Conservation (phyloP, 2,797 vertebrate species). For the Sus cebifrons region DNA sequence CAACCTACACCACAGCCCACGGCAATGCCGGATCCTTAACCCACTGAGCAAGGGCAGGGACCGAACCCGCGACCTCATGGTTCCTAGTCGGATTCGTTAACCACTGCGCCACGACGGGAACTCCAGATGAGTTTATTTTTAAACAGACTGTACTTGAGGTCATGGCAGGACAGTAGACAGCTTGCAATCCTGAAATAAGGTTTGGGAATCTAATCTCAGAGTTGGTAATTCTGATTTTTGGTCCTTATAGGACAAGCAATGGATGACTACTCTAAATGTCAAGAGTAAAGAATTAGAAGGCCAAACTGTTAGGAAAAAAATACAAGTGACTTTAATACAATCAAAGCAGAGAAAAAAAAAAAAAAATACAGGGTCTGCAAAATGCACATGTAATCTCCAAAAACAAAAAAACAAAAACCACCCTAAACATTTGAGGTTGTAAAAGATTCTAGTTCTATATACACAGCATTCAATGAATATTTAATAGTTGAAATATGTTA, state of each 20-base stretch:
- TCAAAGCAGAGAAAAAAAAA: neutral
- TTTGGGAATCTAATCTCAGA: slow-evolving; percentile 43
- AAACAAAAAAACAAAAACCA: neutral
- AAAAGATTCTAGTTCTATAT: neutral
- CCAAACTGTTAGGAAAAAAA: neutral
- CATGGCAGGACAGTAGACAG: slow-evolving; percentile 29
- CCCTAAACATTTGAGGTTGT: neutral
- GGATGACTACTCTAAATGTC: neutral
- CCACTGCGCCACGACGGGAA: too few relatives aligned
- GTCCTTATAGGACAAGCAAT: neutral
- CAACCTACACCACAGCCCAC: too few relatives aligned
- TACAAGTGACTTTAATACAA: neutral
- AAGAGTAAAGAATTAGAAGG: neutral
- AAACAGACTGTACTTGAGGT: slow-evolving; percentile 45
- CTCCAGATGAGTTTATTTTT: slow-evolving; percentile 71
- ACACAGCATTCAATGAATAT: neutral
- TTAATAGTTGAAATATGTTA: slow-evolving; percentile 18
- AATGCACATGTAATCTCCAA: neutral
- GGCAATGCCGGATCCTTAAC: too few relatives aligned
- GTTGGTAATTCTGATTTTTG: neutral
- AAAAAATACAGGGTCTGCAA: neutral
- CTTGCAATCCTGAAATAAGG: slow-evolving; percentile 50
- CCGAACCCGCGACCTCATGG: too few relatives aligned
- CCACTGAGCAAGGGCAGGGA: too few relatives aligned
- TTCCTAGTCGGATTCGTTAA: too few relatives aligned